Evolutionary conservation across 1,140 invertebrate genomes (phyloP), one percentile per base, ranked within the genome.

Genomic region (Capitella teleta): DNA sequence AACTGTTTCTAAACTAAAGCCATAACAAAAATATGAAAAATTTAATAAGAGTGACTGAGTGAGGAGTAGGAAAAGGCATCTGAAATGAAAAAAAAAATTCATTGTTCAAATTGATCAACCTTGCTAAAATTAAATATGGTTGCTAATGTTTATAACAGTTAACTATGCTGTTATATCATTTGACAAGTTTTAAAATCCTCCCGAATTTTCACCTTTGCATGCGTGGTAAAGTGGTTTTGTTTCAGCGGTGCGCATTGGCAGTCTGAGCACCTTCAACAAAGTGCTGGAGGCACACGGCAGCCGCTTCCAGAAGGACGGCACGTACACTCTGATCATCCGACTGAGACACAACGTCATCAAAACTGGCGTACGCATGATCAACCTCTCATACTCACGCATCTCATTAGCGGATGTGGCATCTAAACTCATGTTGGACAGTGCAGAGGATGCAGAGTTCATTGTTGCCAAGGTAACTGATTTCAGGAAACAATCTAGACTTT

Each of bases 341-440:
- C 73, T 99, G 18, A 80, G 93, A 49, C 95, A 98, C 67, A 99
- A 99, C 78, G 96, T 99, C 1, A 98, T 99, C 63, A 98, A 98
- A 73, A 98, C 95, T 5, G 95, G 94, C 0, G 89, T 99, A 40
- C 78, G 95, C 34, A 91, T 91, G 51, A 98, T 99, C 69, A 93
- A 90, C 12, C 67, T 94, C 1, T 95, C 93, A 0, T 99, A 99
- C 71, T 97, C 93, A 0, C 79, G 89, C 43, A 99, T 99, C 57
- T 93, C 90, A 8, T 83, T 96, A 0, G 79, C 82, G 49, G 92
- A 98, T 72, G 93, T 98, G 61, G 92, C 93, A 6, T 78, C 81
- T 52, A 98, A 98, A 64, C 73, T 99, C 21, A 84, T 87, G 10
- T 73, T 98, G 16, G 92, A 95, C 65, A 93, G 87, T 8, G 83